Evolutionary conservation across 2,888 invertebrate genomes (phyloP), one percentile per base, ranked within the genome.

Genomic region (Resseliella maxima): DNA sequence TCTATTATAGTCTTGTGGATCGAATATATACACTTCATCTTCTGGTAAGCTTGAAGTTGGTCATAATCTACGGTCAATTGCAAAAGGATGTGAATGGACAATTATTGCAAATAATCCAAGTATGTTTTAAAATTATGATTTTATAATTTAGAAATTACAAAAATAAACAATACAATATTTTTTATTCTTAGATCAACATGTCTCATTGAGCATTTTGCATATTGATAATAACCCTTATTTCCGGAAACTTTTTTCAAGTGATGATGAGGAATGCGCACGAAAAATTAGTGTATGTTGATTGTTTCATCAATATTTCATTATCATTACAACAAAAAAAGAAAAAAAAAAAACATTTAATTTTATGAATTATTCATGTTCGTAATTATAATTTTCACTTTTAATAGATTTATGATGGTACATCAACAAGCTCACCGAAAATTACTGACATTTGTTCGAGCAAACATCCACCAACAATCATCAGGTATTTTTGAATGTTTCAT

Each of bases 341-440:
- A n/a, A n/a, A n/a, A n/a, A n/a, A n/a, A n/a, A n/a, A n/a, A n/a
- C n/a, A n/a, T n/a, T n/a, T n/a, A n/a, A n/a, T n/a, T n/a, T n/a
- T n/a, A n/a, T n/a, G n/a, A n/a, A n/a, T n/a, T n/a, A n/a, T n/a
- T n/a, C n/a, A n/a, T n/a, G n/a, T 31, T 8, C 64, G n/a, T n/a
- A n/a, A n/a, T n/a, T n/a, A n/a, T n/a, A n/a, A n/a, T n/a, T n/a
- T n/a, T n/a, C n/a, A n/a, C n/a, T n/a, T n/a, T n/a, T n/a, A 0
- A 92, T 90, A 94, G 91, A 90, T 97, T 54, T 94, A 93, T 86
- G 96, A 96, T 89, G 97, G 97, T 0, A 92, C 94, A 87, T 92
- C 93, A 87, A 89, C 89, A 0, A 91, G 92, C 31, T 93, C 95
- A 0, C 95, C 95, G 0, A 88, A 94, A n/a, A 91, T 95, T 1